Conservation (phyloP, 2,113 vertebrate species). For the Carassius auratus region DNA sequence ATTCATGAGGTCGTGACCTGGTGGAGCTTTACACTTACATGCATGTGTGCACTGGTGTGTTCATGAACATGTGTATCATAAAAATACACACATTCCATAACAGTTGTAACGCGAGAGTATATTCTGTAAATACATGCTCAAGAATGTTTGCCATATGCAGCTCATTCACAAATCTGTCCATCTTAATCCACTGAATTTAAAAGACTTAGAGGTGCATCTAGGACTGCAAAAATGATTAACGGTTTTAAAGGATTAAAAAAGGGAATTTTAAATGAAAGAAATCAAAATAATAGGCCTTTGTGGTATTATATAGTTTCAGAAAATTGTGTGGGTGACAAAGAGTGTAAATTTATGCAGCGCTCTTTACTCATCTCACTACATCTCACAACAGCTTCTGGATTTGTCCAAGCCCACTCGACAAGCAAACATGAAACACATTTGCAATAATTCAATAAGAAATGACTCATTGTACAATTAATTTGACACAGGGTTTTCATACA, state of each 20-base stretch:
- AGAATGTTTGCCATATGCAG: conserved; percentile 13
- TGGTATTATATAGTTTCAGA: neutral
- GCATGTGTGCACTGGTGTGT: conserved; percentile 14
- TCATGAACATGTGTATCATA: conserved; percentile 46
- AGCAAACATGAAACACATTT: no score
- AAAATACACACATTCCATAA: conserved; percentile 42
- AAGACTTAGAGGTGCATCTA: conserved; percentile 1
- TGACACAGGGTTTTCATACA: neutral
- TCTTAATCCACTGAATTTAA: neutral
- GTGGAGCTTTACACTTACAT: neutral
- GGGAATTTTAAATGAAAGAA: neutral
- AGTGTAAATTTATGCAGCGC: conserved; percentile 5
- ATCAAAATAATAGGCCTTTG: neutral
- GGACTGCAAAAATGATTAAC: neutral
- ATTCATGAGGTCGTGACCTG: conserved; percentile 31
- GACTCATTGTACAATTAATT: neutral
- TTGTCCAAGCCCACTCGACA: neutral
- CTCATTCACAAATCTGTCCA: conserved; percentile 25
- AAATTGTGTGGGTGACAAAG: conserved; percentile 19
- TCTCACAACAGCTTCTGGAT: neutral
- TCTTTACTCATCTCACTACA: neutral
- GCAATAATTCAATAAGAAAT: neutral
- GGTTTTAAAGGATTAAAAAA: neutral
- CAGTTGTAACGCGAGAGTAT: conserved; percentile 48
- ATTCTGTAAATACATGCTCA: conserved; percentile 34